Evolutionary conservation across 2,113 vertebrate genomes (phyloP).

Genomic region (Bos taurus): DNA sequence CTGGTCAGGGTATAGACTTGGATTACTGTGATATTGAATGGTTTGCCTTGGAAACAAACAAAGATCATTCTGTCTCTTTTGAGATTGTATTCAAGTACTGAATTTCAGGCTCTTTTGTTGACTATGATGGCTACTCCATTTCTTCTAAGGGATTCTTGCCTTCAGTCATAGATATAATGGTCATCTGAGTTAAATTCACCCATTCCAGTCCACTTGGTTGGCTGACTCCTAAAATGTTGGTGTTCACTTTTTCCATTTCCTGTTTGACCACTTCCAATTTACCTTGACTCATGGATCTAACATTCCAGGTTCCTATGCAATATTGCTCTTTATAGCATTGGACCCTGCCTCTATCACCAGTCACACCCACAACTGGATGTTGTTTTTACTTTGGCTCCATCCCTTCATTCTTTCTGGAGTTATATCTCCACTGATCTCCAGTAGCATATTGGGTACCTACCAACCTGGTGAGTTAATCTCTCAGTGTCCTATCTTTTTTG

Average conservation of each 20-base stretch:
- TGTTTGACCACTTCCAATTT: not conserved
- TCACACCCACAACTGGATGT: not conserved
- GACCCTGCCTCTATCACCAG: not conserved
- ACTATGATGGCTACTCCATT: not conserved
- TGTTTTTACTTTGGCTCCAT: not conserved
- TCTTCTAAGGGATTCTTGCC: not conserved
- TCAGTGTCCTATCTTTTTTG: not conserved
- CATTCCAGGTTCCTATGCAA: not conserved
- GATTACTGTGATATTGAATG: not conserved
- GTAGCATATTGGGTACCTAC: not conserved
- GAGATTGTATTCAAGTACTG: not conserved
- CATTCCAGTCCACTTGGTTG: not conserved
- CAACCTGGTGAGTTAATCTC: not conserved
- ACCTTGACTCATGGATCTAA: not conserved
- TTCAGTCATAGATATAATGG: not conserved
- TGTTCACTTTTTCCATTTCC: not conserved
- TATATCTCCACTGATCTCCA: not conserved
- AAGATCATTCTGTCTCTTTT: not conserved
- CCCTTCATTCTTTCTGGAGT: not conserved
- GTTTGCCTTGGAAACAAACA: not conserved
- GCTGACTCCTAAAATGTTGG: not conserved
- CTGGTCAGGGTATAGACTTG: accelerated
- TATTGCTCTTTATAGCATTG: not conserved
- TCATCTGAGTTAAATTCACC: not conserved
- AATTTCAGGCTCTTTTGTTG: not conserved